These are phyloP conservation scores for Idaea straminata DNA, from an alignment of 2,888 invertebrate genomes.

Conservation along the genomic window DNA sequence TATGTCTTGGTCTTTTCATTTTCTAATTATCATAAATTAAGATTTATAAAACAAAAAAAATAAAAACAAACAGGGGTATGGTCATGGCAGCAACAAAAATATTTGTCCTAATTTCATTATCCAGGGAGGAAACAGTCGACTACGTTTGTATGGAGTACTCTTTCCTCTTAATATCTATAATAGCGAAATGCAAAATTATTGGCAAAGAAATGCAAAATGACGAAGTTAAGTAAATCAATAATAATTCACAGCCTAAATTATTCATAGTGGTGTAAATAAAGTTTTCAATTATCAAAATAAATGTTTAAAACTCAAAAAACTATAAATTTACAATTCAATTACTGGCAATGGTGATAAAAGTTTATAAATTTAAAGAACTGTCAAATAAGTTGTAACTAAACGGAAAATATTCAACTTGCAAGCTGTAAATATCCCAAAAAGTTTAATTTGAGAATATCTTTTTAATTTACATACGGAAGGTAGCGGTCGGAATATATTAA, in stretches of 20 bases:
- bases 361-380: background rate
- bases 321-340: background rate
- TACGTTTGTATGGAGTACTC: no score
- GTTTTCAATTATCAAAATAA: background rate
- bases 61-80: no score
- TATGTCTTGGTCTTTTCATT: no score
- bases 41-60: no score
- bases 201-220: no score
- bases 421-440: slow-evolving; percentile 19
- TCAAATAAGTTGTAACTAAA: slow-evolving; percentile 1
- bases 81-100: no score
- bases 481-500: slow-evolving; percentile 28
- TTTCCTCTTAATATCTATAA: no score
- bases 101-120: no score
- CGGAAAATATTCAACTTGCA: slow-evolving; percentile 14
- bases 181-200: no score
- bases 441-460: slow-evolving; percentile 22
- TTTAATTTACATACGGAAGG: slow-evolving; percentile 25
- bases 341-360: background rate
- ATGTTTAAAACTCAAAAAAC: background rate
- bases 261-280: background rate
- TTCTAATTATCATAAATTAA: no score
- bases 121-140: no score
- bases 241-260: background rate
- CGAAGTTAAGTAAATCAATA: no score